Base-by-base conservation (phyloP, 2,797 vertebrate species). In the Sebastes variabilis region DNA sequence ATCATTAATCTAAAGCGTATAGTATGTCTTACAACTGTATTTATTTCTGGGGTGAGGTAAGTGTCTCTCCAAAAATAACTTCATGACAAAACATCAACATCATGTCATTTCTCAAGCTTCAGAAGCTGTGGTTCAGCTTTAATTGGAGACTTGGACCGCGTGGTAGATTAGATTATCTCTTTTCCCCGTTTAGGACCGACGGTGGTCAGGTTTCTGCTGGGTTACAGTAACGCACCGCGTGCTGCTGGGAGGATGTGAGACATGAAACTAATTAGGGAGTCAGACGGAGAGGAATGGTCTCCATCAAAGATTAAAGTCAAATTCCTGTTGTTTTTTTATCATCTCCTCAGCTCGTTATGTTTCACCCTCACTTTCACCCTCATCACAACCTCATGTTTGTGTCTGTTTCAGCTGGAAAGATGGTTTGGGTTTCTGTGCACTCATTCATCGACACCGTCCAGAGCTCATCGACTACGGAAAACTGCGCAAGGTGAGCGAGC, bases 381-480 rank as follows among this genome's bases (percentile, higher is more conserved):
- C 32, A 46, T 73, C 27, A 20, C 38, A 2, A 18, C 46, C 13
- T 38, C 36, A 38, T 25, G 2, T 80, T 58, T 82, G 42, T 72
- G 24, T 36, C 46, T 68, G 13, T 79, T 34, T 0, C 87, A 99
- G 98, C 87, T 99, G 98, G 98, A 99, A 99, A 87, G 98, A 99
- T 1, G 98, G 98, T 76, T 96, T 99, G 87, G 98, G 98, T 73
- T 99, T 99, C 96, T 99, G 98, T 58, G 98, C 98, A 2, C 97
- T 99, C 91, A 99, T 99, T 92, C 98, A 99, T 85, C 97, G 98
- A 92, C 98, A 99, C 91, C 98, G 98, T 92, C 98, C 98, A 64
- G 98, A 99, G 80, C 97, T 99, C 92, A 99, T 99, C 0, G 98
- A 99, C 93, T 99, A 99, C 0, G 98, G 97, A 38, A 99, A 99